Evolutionary conservation across 2,888 invertebrate genomes (phyloP), one percentile per base, ranked within the genome.

Genomic region (Cinara cedri): DNA sequence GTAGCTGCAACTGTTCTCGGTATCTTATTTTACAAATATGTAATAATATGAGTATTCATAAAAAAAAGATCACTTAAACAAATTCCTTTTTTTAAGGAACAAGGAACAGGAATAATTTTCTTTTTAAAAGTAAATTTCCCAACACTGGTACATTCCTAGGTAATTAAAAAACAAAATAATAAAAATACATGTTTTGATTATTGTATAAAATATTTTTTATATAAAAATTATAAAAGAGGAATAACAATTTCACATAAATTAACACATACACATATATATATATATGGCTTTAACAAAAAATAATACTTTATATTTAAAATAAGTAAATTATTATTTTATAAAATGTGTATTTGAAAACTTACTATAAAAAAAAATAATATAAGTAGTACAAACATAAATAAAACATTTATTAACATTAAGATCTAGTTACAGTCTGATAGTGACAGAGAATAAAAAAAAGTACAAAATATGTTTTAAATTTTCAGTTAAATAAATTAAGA

Each of bases 221-320:
- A 54, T 34, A 70, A 54, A 51, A 60, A 26, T 46, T 42, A 60
- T 21, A 34, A 72, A 46, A 46, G n/a, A 19, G 9, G 14, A 19
- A 72, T 60, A 60, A 72, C 72, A 72, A 44, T 60, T 72, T 60
- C n/a, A 44, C 24, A 49, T 24, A 44, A 8, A 60, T 13, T 26
- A 16, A 60, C 14, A 72, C 11, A 57, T n/a, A n/a, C n/a, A n/a
- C n/a, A n/a, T n/a, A n/a, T n/a, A n/a, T n/a, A n/a, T n/a, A n/a
- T n/a, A 60, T 72, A 72, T 72, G 60, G 72, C 72, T 60, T 10
- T 60, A 71, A 71, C 71, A 71, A 44, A 55, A 26, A 55, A 44
- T 55, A 44, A 60, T 44, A 46, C 19, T 46, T 21, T 26, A 60
- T 49, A 60, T 70, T 70, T 13, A 26, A 34, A 70, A 19, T 34